Conservation (phyloP, 2,113 vertebrate genomes). For the Agelaius phoeniceus region DNA sequence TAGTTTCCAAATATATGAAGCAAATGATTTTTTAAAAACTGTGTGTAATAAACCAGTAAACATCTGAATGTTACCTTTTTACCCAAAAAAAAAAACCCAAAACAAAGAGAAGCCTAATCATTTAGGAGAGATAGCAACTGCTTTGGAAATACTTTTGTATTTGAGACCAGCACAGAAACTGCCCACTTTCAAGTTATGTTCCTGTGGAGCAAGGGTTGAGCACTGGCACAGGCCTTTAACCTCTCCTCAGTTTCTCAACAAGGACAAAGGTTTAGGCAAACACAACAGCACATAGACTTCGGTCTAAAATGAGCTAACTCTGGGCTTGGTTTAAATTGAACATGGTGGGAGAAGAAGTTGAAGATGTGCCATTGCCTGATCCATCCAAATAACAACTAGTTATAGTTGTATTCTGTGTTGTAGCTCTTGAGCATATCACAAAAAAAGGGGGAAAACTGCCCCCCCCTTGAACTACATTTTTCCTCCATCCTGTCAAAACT, state of each 20-base stretch:
- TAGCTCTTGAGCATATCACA: not conserved
- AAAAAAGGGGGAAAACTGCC: accelerated
- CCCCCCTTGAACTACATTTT: not conserved
- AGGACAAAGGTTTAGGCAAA: slow-evolving; percentile 17
- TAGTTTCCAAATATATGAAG: not conserved
- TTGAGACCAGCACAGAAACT: not conserved
- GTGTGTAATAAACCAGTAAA: not conserved
- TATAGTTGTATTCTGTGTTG: not conserved
- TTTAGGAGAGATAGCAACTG: not conserved
- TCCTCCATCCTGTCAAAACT: not conserved
- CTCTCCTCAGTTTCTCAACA: not conserved
- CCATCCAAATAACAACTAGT: not conserved
- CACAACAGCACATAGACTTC: not conserved
- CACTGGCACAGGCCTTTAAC: not conserved
- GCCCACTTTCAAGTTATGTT: accelerated
- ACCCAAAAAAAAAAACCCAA: no score
- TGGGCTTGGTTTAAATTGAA: not conserved
- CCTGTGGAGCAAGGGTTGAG: not conserved
- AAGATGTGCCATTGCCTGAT: not conserved
- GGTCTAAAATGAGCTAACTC: not conserved
- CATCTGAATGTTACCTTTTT: not conserved
- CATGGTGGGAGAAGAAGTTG: not conserved
- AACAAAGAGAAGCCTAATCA: not conserved
- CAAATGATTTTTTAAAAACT: not conserved
- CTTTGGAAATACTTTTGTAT: not conserved